Conservation (phyloP, 2,113 vertebrate genomes). For the Eolophus roseicapilla region DNA sequence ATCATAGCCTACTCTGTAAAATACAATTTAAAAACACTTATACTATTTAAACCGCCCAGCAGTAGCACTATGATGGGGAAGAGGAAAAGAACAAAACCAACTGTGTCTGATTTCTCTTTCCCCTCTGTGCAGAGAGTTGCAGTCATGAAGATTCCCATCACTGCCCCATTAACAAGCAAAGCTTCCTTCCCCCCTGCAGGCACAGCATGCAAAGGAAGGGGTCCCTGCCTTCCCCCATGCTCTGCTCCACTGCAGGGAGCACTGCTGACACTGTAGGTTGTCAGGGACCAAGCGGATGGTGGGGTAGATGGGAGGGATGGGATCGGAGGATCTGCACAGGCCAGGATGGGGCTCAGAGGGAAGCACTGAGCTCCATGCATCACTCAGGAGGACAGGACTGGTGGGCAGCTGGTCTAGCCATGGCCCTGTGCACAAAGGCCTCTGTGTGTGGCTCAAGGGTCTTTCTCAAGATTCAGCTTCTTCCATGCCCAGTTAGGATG, state of each 20-base stretch:
- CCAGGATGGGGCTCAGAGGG: not conserved
- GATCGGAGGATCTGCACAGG: not conserved
- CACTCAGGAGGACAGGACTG: not conserved
- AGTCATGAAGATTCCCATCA: not conserved
- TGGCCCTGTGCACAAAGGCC: fast-evolving
- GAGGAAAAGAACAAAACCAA: not conserved
- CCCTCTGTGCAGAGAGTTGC: not conserved
- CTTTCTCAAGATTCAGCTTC: not conserved
- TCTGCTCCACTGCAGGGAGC: fast-evolving
- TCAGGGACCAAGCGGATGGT: fast-evolving
- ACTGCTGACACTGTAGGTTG: not conserved
- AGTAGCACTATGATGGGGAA: not conserved
- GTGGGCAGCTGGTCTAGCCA: not conserved
- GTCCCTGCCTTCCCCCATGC: not conserved
- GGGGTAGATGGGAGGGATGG: not conserved
- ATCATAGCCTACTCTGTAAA: not conserved
- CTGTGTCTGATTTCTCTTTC: not conserved
- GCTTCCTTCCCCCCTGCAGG: not conserved
- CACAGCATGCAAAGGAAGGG: not conserved
- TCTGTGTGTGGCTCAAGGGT: fast-evolving
- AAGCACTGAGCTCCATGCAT: fast-evolving
- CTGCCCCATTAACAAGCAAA: fast-evolving
- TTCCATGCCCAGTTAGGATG: not conserved
- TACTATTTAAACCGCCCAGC: not conserved
- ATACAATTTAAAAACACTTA: not conserved